Conservation (phyloP, 2,797 vertebrate genomes). For the Tadarida brasiliensis region DNA sequence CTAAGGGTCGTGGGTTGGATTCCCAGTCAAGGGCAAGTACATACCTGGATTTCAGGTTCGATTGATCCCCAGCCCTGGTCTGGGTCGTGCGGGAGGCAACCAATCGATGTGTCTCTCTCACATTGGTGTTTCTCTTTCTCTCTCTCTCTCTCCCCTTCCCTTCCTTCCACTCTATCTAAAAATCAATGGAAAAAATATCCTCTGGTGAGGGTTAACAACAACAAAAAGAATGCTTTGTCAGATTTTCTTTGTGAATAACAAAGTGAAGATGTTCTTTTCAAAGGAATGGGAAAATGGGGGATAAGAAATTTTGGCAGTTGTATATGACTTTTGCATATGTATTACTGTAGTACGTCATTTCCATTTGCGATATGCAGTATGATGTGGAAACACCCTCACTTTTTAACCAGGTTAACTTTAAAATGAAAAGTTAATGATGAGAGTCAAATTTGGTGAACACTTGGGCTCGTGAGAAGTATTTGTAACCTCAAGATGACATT, state of each 20-base stretch:
- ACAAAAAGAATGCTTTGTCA: conserved; percentile 39
- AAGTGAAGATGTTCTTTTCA: conserved; percentile 55
- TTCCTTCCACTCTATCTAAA: too few relatives aligned
- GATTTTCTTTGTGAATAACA: conserved; percentile 61
- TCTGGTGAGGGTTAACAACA: too few relatives aligned
- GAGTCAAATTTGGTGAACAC: conserved; percentile 50
- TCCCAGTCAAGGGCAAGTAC: too few relatives aligned
- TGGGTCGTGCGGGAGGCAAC: too few relatives aligned
- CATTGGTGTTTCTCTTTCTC: too few relatives aligned
- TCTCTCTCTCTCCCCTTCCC: too few relatives aligned
- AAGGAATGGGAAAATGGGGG: neutral
- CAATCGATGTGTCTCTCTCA: too few relatives aligned
- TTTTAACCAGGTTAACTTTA: conserved; percentile 28
- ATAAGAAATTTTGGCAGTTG: neutral
- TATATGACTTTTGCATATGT: conserved; percentile 36
- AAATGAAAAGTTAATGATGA: conserved; percentile 39
- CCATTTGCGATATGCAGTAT: neutral
- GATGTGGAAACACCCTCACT: neutral
- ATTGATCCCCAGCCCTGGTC: too few relatives aligned
- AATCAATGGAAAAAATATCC: too few relatives aligned
- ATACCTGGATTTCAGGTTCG: too few relatives aligned
- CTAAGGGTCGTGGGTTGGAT: too few relatives aligned
- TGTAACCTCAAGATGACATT: conserved; percentile 64
- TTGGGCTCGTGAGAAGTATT: conserved; percentile 36
- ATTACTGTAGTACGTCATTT: conserved; percentile 33